phyloP scores from a whole-genome alignment of 1,140 invertebrate species.

The Odontomachus brunneus region DNA sequence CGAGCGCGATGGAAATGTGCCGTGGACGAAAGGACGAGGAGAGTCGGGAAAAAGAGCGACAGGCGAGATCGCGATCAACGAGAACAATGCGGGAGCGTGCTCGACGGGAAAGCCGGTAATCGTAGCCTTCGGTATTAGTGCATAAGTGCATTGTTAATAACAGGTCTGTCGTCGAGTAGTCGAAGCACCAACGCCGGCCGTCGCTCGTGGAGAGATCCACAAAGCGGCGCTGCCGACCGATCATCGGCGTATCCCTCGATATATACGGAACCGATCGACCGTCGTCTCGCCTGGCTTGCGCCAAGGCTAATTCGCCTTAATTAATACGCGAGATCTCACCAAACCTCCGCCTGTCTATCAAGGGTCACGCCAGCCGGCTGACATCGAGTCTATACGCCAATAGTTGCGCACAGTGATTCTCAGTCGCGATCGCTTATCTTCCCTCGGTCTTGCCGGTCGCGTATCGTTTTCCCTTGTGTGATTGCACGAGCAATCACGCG shows the following conservation, averaged over 20 bases:
- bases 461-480: background rate
- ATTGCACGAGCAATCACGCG: background rate
- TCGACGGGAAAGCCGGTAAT: slow-evolving; percentile 70
- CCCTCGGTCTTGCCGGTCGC: background rate
- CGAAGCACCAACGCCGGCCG: slow-evolving; percentile 15
- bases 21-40: background rate
- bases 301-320: slow-evolving; percentile 76
- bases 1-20: too few relatives aligned
- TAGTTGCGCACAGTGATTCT: slow-evolving; percentile 60
- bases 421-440: slow-evolving; percentile 17
- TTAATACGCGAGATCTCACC: slow-evolving; percentile 76
- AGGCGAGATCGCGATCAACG: slow-evolving; percentile 30
- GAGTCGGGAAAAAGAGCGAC: slow-evolving; percentile 36
- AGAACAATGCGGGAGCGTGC: slow-evolving; percentile 61
- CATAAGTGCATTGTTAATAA: slow-evolving; percentile 76
- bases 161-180: slow-evolving; percentile 25
- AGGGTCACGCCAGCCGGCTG: slow-evolving; percentile 72
- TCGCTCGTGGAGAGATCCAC: slow-evolving; percentile 32
- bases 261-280: slow-evolving; percentile 56
- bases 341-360: slow-evolving; percentile 77
- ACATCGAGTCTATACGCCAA: slow-evolving; percentile 48
- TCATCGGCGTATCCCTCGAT: slow-evolving; percentile 59
- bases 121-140: slow-evolving; percentile 66
- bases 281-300: slow-evolving; percentile 61
- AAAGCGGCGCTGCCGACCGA: slow-evolving; percentile 28